Evolutionary conservation across 2,888 invertebrate genomes (phyloP).

Genomic region (Platycheirus albimanus): DNA sequence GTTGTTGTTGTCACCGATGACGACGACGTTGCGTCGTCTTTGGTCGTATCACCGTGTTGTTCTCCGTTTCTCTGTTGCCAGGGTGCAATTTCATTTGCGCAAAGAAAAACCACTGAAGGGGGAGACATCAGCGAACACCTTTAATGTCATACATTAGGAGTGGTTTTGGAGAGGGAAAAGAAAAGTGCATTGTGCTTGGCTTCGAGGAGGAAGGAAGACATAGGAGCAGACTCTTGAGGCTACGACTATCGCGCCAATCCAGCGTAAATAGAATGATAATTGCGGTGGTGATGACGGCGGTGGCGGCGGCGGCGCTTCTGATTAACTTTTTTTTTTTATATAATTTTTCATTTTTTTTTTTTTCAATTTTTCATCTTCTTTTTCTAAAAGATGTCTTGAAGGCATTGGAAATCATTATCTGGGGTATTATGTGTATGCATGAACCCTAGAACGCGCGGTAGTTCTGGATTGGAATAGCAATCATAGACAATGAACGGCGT

Average conservation of each 20-base stretch:
- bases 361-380: background rate
- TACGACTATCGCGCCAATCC: conserved; percentile 45
- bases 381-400: conserved; percentile 40
- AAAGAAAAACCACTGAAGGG: conserved; percentile 51
- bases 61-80: conserved; percentile 20
- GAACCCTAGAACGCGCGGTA: conserved; percentile 21
- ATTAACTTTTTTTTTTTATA: conserved; percentile 53
- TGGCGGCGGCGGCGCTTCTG: conserved; percentile 50
- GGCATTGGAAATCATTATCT: conserved; percentile 59
- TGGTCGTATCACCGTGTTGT: no score
- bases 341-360: conserved; percentile 21
- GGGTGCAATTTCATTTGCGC: conserved; percentile 55
- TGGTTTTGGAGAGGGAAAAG: conserved; percentile 56
- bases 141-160: conserved; percentile 70
- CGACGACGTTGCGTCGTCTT: conserved; percentile 14
- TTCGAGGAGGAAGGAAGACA: background rate
- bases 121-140: conserved; percentile 66
- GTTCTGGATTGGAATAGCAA: conserved; percentile 30
- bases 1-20: background rate
- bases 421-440: conserved; percentile 38
- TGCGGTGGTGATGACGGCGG: conserved; percentile 47
- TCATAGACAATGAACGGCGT: conserved; percentile 73
- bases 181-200: conserved; percentile 56
- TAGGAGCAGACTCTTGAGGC: conserved; percentile 13
- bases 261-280: conserved; percentile 67